Evolutionary conservation across 2,888 invertebrate genomes (phyloP), one percentile per base, ranked within the genome.

Genomic region (Merodon equestris): DNA sequence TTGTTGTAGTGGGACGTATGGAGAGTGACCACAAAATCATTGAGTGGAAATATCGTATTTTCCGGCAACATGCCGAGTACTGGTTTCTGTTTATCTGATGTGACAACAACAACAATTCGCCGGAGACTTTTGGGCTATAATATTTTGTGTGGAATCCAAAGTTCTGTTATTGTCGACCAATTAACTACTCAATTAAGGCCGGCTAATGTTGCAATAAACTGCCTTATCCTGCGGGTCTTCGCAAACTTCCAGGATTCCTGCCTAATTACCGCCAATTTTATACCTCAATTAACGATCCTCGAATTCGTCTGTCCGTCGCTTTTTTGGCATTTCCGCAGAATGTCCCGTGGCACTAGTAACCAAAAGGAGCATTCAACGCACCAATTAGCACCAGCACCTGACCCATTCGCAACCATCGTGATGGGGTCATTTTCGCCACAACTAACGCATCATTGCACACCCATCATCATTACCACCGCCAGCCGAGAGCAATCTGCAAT

Each of bases 41-140:
- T 70, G 68, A 60, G 68, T 60, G 64, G 60, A 66, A 64, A 74
- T 63, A 74, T 64, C 50, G 19, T 68, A 64, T 73, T 74, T 79
- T 70, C 64, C 67, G 38, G 51, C 57, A 36, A 14, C 36, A 40
- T 47, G 38, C 36, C 18, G 14, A 47, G 36, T 5, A 14, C 7
- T 14, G 47, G 13, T 38, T n/a, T n/a, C n/a, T n/a, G n/a, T n/a
- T 47, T 27, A 54, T 38, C 44, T 15, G 38, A 47, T 40, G 45
- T 66, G 47, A 47, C 47, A 36, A 27, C 27, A 27, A 27, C 27
- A 2, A 7, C 3, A 27, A 4, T 7, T 7, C 3, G 3, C 27
- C 27, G 27, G 27, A 27, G 27, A 7, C 27, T 27, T 44, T 45
- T 42, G 12, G 42, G 7, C 12, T 42, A n/a, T n/a, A n/a, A n/a